Percentiles rank a stretch among this genome's conserved stretches.
phyloP scores from a whole-genome alignment of 2,888 invertebrate genomes.

The Eristalis tenax region DNA sequence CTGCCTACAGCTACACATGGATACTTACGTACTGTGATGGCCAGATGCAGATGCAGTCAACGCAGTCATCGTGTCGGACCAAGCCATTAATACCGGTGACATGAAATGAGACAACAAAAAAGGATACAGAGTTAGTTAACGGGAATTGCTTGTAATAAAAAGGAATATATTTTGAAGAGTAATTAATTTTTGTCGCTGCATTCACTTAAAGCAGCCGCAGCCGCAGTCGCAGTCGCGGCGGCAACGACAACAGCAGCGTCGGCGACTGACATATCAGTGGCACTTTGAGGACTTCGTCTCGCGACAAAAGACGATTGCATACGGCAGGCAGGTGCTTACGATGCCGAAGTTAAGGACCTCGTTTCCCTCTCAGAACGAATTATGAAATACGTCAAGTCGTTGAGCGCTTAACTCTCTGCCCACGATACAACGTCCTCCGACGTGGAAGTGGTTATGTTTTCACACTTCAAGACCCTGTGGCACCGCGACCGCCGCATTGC shows the following conservation, averaged over 20 bases:
- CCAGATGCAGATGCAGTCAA: constrained; percentile 49
- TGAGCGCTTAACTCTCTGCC: constrained; percentile 49
- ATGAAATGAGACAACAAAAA: constrained; percentile 46
- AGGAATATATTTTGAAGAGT: constrained; percentile 39
- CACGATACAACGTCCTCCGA: constrained; percentile 39
- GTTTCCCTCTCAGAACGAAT: constrained; percentile 56
- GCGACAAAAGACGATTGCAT: neutral
- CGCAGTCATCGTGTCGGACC: constrained; percentile 38
- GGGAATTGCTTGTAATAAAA: constrained; percentile 39
- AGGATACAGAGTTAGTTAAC: constrained; percentile 41
- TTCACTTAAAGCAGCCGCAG: constrained; percentile 29
- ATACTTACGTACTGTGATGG: constrained; percentile 45
- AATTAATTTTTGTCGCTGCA: constrained; percentile 68
- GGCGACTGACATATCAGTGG: constrained; percentile 8
- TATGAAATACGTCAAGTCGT: constrained; percentile 66
- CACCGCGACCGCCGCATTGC: constrained; percentile 50
- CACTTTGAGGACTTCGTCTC: constrained; percentile 30
- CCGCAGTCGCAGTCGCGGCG: neutral
- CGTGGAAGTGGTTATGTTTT: constrained; percentile 64
- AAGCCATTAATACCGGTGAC: constrained; percentile 48
- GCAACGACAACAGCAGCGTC: neutral
- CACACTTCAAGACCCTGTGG: constrained; percentile 67
- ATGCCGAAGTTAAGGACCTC: constrained; percentile 42
- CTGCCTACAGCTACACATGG: constrained; percentile 4
- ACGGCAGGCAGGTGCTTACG: constrained; percentile 54